A percentile compares a stretch with the other conserved stretches of the same genome.
Evolutionary conservation across 1,140 invertebrate genomes (phyloP).

Genomic region (Mylabris phalerata): DNA sequence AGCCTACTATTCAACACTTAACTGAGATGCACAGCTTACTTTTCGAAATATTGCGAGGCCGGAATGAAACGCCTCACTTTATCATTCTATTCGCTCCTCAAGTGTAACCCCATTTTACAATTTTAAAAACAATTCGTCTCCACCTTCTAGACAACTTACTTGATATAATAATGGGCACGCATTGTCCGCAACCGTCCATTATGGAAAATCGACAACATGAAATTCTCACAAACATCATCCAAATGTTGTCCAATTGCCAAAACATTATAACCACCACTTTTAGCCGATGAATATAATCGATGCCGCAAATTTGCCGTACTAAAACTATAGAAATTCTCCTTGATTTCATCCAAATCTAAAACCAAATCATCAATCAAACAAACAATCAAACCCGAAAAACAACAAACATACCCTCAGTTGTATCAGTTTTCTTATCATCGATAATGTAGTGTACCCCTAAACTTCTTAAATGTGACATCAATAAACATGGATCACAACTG

Average conservation of each 20-base stretch:
- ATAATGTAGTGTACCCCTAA: conserved; percentile 66
- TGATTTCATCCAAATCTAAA: conserved; percentile 28
- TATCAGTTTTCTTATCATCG: conserved; percentile 48
- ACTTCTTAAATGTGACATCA: conserved; percentile 60
- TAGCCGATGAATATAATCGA: conserved; percentile 66
- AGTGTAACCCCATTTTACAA: background rate
- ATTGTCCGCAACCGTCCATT: conserved; percentile 71
- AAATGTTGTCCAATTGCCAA: conserved; percentile 80
- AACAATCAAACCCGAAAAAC: background rate
- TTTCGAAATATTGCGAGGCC: background rate
- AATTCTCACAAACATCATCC: conserved; percentile 78
- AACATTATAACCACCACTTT: conserved; percentile 74
- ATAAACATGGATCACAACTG: conserved; percentile 58
- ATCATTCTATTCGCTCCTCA: too few species aligned
- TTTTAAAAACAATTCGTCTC: background rate
- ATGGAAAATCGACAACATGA: conserved; percentile 76
- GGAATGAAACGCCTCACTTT: too few species aligned
- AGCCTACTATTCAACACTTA: too few species aligned
- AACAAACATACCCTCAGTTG: conserved; percentile 1
- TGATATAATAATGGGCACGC: conserved; percentile 74
- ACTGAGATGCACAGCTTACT: too few species aligned
- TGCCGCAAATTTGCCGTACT: conserved; percentile 27
- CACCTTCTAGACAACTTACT: conserved; percentile 36
- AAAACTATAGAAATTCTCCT: conserved; percentile 31
- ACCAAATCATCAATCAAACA: background rate